Evolutionary conservation across 2,797 vertebrate genomes (phyloP), one percentile per base, ranked within the genome.

Genomic region (Pseudomugil tenellus): DNA sequence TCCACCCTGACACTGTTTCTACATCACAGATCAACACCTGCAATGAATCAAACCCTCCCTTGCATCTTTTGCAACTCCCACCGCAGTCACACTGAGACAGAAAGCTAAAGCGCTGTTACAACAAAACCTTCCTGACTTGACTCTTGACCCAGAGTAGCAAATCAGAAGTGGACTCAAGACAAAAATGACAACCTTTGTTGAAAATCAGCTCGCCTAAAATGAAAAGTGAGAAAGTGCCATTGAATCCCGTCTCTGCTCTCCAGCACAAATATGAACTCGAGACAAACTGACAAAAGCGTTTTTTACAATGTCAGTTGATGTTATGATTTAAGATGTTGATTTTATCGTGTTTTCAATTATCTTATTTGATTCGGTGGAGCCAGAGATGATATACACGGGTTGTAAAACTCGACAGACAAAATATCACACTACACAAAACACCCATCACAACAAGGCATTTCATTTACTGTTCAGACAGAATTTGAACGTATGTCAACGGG

Each of bases 341-440:
- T 86, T 78, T 66, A 86, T 89, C 57, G 17, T 87, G 84, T 85
- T 92, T 87, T 71, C 71, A 87, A 90, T 88, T 86, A 91, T 59
- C 41, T 56, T 51, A 63, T 77, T 80, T 63, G 54, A 90, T 75
- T 86, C 52, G 63, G 35, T 28, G 63, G 59, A 74, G 64, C 74
- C 77, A 68, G 25, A 79, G 70, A 67, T 79, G 66, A 90, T 79
- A 79, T 62, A 82, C 53, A 83, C 39, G 70, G 67, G 79, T 63
- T 77, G 74, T 83, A 69, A 83, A 88, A 79, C 43, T 66, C 41
- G 46, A 84, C 59, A 39, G 70, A 75, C 59, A 74, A 74, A 84
- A 81, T 71, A 81, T 77, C 26, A 32, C 48, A 78, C 32, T 67
- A 66, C 51, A 55, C 25, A 68, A 75, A 70, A 65, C 29, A 68